Evolutionary conservation across 30 jellyfish, hydroid and myxozoan species (phyloP).

Genomic region (Sanderia malayensis): DNA sequence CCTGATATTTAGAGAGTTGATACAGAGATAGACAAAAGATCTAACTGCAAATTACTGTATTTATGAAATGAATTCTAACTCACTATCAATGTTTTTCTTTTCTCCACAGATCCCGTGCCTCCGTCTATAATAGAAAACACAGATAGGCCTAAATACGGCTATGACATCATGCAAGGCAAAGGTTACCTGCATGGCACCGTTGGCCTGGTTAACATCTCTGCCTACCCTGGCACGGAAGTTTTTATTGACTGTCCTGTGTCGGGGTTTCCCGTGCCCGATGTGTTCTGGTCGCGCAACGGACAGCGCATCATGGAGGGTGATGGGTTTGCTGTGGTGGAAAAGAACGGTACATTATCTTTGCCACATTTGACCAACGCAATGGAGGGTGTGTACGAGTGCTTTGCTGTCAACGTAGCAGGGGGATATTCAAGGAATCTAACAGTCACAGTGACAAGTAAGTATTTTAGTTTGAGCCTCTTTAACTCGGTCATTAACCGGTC

Average conservation of each 20-base stretch:
- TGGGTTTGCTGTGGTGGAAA: slow-evolving; percentile 29
- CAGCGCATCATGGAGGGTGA: slow-evolving; percentile 34
- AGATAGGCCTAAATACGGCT: slow-evolving; percentile 26
- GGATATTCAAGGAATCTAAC: slow-evolving; percentile 30
- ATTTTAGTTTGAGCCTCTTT: too few species aligned
- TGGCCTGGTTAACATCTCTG: slow-evolving; percentile 27
- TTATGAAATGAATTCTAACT: too few species aligned
- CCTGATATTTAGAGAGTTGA: too few species aligned
- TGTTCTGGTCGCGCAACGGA: slow-evolving; percentile 71
- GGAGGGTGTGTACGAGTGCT: slow-evolving; percentile 53
- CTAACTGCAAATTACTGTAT: too few species aligned
- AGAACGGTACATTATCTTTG: slow-evolving; percentile 45
- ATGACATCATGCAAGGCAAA: slow-evolving; percentile 33
- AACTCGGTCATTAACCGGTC: too few species aligned
- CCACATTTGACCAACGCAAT: slow-evolving; percentile 31
- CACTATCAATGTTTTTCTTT: too few species aligned
- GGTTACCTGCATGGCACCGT: slow-evolving; percentile 38
- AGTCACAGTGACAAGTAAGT: slow-evolving; percentile 34
- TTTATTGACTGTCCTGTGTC: slow-evolving; percentile 74
- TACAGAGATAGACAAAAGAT: too few species aligned
- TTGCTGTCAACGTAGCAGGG: slow-evolving; percentile 77
- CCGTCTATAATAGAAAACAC: slow-evolving; percentile 21
- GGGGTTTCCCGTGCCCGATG: slow-evolving; percentile 76
- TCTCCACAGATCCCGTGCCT: slow-evolving; percentile 31
- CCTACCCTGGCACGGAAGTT: slow-evolving; percentile 63